phyloP scores from a whole-genome alignment of 2,888 invertebrate species.

The Noctuana brunneofusca region DNA sequence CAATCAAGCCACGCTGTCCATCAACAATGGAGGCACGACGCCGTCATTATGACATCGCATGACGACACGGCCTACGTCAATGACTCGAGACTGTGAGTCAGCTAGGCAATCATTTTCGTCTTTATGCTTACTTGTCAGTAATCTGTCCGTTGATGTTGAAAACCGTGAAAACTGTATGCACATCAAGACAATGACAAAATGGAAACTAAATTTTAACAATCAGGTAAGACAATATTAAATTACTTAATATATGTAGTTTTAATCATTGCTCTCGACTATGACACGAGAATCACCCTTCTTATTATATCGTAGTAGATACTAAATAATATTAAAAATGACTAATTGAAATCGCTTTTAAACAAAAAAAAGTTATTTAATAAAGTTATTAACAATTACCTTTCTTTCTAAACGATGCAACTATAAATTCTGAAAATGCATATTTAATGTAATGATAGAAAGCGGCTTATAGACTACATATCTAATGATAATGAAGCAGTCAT shows the following conservation, averaged over 20 bases:
- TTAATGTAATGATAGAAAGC: constrained; percentile 4
- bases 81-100: constrained; percentile 46
- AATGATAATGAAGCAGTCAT: background rate
- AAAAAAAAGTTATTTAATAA: no score
- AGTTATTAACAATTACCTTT: no score
- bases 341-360: no score
- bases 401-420: constrained; percentile 12
- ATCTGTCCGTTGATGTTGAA: constrained; percentile 38
- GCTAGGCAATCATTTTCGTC: constrained; percentile 38
- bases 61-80: constrained; percentile 47
- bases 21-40: constrained; percentile 23
- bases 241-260: no score
- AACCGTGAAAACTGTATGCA: constrained; percentile 19
- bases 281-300: no score
- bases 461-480: background rate
- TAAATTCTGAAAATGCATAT: constrained; percentile 6
- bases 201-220: no score
- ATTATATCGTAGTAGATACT: no score
- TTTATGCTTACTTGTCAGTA: constrained; percentile 41
- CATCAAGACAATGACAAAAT: no score
- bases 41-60: constrained; percentile 18
- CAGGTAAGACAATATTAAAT: no score
- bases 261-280: no score
- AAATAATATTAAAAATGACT: no score
- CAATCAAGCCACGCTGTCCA: constrained; percentile 26